These are phyloP conservation scores for Setophaga kirtlandii DNA, from an alignment of 2,113 vertebrate species.

Conservation along the genomic window DNA sequence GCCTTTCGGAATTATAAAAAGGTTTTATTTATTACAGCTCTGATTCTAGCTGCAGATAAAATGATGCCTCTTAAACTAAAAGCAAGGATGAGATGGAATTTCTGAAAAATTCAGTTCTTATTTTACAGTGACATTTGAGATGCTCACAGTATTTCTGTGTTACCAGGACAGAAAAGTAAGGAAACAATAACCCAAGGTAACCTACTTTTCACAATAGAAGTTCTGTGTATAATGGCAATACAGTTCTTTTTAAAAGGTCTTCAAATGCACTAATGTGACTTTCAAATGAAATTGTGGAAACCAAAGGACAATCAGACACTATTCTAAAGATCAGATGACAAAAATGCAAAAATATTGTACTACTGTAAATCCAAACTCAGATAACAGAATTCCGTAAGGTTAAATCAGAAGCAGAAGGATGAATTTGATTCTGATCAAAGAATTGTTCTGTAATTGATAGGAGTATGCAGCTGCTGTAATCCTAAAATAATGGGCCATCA, in stretches of 20 bases:
- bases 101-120: neutral
- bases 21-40: neutral
- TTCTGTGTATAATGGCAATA: neutral
- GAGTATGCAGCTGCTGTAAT: neutral
- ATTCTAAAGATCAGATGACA: constrained; percentile 36
- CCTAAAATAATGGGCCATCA: neutral
- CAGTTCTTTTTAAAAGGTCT: constrained; percentile 63
- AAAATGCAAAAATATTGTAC: constrained; percentile 41
- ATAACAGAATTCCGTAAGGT: neutral
- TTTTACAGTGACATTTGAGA: neutral
- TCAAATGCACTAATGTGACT: constrained; percentile 54
- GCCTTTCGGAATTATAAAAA: neutral
- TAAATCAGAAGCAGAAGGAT: neutral
- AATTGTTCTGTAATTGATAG: neutral
- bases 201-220: constrained; percentile 35
- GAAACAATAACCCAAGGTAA: constrained; percentile 53
- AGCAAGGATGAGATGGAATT: neutral
- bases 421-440: neutral
- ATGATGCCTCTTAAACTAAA: neutral
- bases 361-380: neutral
- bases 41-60: neutral
- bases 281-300: constrained; percentile 63
- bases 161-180: neutral
- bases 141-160: neutral
- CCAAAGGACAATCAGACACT: constrained; percentile 28